Conservation (phyloP, 2,113 vertebrate genomes). For the Ictidomys tridecemlineatus region DNA sequence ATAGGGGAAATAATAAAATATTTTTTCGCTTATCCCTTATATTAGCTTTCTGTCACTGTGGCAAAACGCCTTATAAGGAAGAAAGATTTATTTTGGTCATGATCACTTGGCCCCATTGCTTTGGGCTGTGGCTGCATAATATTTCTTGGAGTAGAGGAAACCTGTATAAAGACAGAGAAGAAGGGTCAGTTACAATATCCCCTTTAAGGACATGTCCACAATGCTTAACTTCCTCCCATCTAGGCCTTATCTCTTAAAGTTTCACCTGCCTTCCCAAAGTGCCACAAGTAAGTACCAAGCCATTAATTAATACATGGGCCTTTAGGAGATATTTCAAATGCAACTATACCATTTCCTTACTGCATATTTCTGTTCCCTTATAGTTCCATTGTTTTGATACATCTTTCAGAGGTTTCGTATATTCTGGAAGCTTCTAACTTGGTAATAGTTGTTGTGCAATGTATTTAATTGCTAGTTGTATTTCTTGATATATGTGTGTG, state of each 20-base stretch:
- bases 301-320: background rate
- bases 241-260: too few relatives aligned
- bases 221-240: background rate
- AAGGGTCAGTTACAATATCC: too few relatives aligned
- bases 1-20: background rate
- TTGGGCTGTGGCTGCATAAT: background rate
- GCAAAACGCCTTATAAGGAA: background rate
- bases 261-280: too few relatives aligned
- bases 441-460: background rate
- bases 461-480: constrained; percentile 24
- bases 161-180: too few relatives aligned
- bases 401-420: constrained; percentile 18
- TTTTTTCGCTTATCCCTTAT: background rate
- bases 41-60: background rate
- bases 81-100: background rate
- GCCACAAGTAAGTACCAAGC: background rate
- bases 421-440: background rate
- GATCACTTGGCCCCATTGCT: background rate
- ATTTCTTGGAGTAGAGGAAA: background rate
- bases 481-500: background rate
- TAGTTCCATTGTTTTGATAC: background rate
- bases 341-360: background rate
- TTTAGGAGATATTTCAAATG: background rate
- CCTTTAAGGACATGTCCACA: background rate
- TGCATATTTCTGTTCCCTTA: background rate